These are phyloP conservation scores for Drosophila neoperkinsi DNA, from an alignment of 2,888 invertebrate species.

Conservation along the genomic window DNA sequence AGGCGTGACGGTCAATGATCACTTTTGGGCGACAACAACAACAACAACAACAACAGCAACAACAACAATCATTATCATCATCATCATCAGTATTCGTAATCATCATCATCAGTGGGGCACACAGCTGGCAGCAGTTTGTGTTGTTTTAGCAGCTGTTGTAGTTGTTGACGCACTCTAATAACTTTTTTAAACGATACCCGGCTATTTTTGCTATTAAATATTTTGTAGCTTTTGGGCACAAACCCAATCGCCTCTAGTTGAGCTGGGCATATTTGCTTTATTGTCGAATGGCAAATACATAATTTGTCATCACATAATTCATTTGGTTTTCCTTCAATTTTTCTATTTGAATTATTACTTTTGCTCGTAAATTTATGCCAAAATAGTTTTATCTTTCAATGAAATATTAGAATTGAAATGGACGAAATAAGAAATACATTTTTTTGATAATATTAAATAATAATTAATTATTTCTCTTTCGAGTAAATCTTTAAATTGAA, in stretches of 20 bases:
- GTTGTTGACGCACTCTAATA: slow-evolving; percentile 75
- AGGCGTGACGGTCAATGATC: slow-evolving; percentile 81
- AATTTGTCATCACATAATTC: not conserved
- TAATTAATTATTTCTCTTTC: not conserved
- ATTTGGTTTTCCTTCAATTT: not conserved
- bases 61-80: slow-evolving; percentile 28
- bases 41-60: slow-evolving; percentile 34
- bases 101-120: slow-evolving; percentile 13
- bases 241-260: slow-evolving; percentile 33
- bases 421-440: not conserved
- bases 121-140: slow-evolving; percentile 46
- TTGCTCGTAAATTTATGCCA: not conserved
- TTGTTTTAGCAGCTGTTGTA: slow-evolving; percentile 14
- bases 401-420: not conserved
- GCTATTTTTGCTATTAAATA: slow-evolving; percentile 59
- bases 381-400: not conserved
- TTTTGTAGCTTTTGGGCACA: slow-evolving; percentile 46
- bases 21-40: slow-evolving; percentile 58
- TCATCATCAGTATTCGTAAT: slow-evolving; percentile 21
- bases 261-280: slow-evolving; percentile 16
- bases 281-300: not conserved
- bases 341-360: not conserved
- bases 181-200: slow-evolving; percentile 66
- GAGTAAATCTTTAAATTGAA: not conserved
- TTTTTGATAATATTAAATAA: not conserved